Evolutionary conservation across 1,140 invertebrate genomes (phyloP).

Genomic region (Octopus sinensis): DNA sequence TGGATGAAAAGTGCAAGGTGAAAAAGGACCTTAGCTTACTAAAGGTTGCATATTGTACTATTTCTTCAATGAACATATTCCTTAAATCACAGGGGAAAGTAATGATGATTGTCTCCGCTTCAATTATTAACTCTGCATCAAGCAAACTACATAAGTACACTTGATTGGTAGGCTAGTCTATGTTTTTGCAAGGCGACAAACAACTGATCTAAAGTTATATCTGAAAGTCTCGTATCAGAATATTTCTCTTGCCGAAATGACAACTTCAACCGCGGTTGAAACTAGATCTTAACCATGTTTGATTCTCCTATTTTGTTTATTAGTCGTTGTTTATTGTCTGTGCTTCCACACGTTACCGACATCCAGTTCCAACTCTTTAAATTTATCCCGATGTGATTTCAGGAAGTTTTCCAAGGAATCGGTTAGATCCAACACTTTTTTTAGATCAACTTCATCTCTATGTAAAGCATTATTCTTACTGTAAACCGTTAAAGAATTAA

Average conservation of each 20-base stretch:
- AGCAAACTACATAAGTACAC: no score
- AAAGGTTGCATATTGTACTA: no score
- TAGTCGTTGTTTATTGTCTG: neutral
- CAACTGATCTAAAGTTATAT: slow-evolving; percentile 1
- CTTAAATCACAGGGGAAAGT: no score
- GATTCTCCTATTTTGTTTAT: neutral
- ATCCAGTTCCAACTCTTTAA: neutral
- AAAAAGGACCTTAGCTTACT: no score
- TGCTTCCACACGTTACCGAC: neutral
- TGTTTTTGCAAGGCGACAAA: neutral
- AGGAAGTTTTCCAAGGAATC: slow-evolving; percentile 10
- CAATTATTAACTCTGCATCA: no score
- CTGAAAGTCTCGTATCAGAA: neutral
- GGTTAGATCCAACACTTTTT: neutral
- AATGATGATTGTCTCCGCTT: no score
- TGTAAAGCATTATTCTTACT: slow-evolving; percentile 10
- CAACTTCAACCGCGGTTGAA: neutral
- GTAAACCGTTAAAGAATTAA: neutral
- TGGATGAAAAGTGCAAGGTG: no score
- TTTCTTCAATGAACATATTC: no score
- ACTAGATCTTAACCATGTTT: neutral
- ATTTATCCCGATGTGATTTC: neutral
- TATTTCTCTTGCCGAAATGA: neutral
- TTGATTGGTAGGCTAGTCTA: neutral
- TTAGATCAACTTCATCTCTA: neutral